Evolutionary conservation across 2,888 invertebrate species (phyloP), one percentile per base, ranked within the genome.

Genomic region (Leptopilina myrica): DNA sequence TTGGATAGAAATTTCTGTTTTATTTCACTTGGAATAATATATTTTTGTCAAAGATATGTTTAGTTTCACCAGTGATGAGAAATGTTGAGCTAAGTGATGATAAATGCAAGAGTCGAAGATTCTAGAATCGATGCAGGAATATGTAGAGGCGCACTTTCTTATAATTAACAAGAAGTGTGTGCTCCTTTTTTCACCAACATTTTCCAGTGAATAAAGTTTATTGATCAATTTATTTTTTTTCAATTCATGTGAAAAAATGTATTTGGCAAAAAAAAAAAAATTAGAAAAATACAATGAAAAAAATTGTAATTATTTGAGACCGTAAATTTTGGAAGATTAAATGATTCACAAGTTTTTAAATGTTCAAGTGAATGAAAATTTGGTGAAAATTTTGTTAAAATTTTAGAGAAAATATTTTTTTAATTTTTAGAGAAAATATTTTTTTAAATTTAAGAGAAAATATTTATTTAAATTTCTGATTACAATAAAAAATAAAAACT

Each of bases 51-150:
- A 62, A n/a, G 20, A 15, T 2, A 9, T 49, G 0, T 20, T 62
- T 62, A 59, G 49, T 69, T 69, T 53, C 33, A 69, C 69, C 26
- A 49, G 43, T 6, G 43, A 53, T 14, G 49, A 20, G 26, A 67
- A 67, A 49, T 11, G 14, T 26, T 14, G 12, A 26, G 26, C 20
- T 20, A 20, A 26, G n/a, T n/a, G 26, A 26, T 26, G 26, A 26
- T 26, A 26, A 26, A 26, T 26, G 53, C 12, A 62, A 5, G 5
- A 26, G 15, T 11, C 26, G 69, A 69, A 69, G 69, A 69, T 69
- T 69, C 69, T 69, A 53, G 67, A 69, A 43, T 69, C 26, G 20
- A 59, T 43, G 43, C 43, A 43, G 33, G 33, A 33, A 33, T 33
- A 33, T 33, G 33, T 33, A 33, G 7, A 43, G 6, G 8, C 43